Percentiles rank a stretch among this genome's conserved stretches.
Conservation (phyloP, 2,797 vertebrate genomes). For the Orientallactaga sibirica region DNA sequence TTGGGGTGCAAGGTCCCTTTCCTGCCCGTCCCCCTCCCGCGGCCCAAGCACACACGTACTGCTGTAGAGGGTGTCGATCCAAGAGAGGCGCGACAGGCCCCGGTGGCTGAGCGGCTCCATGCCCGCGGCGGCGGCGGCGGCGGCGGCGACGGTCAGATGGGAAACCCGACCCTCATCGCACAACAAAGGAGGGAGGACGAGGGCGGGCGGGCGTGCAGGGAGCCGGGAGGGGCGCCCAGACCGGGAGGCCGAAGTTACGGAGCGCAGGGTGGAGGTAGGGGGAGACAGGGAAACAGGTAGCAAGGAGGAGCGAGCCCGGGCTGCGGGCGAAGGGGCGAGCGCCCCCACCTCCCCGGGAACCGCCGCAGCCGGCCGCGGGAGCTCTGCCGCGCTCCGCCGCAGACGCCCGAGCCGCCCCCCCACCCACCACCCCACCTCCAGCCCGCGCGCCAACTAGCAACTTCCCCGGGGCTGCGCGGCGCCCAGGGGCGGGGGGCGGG, state of each 20-base stretch:
- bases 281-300: constrained; percentile 77
- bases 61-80: constrained; percentile 99
- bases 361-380: background rate
- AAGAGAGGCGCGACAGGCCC: constrained; percentile 97
- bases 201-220: constrained; percentile 69
- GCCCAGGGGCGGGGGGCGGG: constrained; percentile 88
- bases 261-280: background rate
- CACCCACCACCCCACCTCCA: background rate
- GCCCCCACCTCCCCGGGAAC: constrained; percentile 23
- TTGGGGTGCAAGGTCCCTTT: background rate
- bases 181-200: constrained; percentile 87
- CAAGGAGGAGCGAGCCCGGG: constrained; percentile 59
- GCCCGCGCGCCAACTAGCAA: constrained; percentile 78
- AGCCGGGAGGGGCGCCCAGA: constrained; percentile 48
- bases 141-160: constrained; percentile 75
- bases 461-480: constrained; percentile 77
- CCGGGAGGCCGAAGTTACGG: constrained; percentile 70
- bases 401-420: constrained; percentile 45
- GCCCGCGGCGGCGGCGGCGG: constrained; percentile 82
- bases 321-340: background rate
- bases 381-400: constrained; percentile 38
- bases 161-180: constrained; percentile 86
- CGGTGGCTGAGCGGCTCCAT: constrained; percentile 98
- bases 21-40: background rate
- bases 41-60: constrained; percentile 91